Evolutionary conservation across 2,113 vertebrate genomes (phyloP).

Genomic region (Halichoerus grypus): DNA sequence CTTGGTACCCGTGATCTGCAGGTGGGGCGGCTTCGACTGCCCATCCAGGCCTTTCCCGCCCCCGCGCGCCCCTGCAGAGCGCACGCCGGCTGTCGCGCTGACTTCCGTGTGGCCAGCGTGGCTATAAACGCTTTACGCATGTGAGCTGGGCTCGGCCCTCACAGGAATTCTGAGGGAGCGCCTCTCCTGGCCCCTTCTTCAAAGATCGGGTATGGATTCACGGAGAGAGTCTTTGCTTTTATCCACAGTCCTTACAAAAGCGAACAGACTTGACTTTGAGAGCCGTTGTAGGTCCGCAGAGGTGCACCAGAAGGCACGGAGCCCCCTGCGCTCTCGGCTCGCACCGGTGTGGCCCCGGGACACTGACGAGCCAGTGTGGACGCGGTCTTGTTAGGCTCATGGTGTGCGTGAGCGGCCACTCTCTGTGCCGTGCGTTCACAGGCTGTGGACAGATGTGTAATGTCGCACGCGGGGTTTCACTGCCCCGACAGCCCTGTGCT

Average conservation of each 20-base stretch:
- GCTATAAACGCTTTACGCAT: background rate
- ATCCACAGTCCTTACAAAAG: background rate
- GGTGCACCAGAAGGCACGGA: background rate
- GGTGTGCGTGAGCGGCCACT: fast-evolving
- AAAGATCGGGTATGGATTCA: fast-evolving
- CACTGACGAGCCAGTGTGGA: background rate
- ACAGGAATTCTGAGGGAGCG: fast-evolving
- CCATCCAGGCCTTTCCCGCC: background rate
- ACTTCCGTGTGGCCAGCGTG: background rate
- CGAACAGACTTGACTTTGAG: background rate
- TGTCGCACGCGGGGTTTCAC: fast-evolving
- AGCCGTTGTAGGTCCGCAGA: background rate
- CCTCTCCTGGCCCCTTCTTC: background rate
- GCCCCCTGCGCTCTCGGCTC: background rate
- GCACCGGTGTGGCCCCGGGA: fast-evolving
- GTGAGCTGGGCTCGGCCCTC: background rate
- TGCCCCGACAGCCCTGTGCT: fast-evolving
- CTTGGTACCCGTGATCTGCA: background rate
- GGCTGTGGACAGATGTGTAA: fast-evolving
- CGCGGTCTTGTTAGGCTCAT: too few species aligned
- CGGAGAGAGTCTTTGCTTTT: background rate
- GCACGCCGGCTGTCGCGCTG: background rate
- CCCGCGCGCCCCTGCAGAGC: background rate
- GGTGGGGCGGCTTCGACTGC: background rate
- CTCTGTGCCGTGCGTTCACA: fast-evolving